phyloP scores from a whole-genome alignment of 1,140 invertebrate species.

The Trichoplusia ni region DNA sequence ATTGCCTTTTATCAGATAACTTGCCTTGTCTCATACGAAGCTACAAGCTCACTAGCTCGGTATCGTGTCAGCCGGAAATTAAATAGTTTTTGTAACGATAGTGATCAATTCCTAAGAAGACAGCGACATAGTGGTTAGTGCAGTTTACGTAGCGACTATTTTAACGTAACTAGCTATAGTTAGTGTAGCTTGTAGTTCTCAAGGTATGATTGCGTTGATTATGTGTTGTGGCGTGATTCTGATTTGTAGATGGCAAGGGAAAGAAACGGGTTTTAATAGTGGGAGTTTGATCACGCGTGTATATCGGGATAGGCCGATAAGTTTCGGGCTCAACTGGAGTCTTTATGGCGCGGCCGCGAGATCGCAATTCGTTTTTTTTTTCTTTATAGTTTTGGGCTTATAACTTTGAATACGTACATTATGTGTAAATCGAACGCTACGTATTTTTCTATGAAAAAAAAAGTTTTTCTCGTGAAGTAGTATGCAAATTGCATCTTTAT shows the following conservation, averaged over 20 bases:
- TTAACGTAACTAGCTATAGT: conserved; percentile 33
- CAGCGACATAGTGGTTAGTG: conserved; percentile 50
- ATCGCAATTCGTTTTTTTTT: no score
- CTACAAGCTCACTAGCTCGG: neutral
- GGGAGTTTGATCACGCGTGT: neutral
- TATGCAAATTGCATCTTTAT: no score
- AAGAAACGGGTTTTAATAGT: neutral
- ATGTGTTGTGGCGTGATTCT: conserved; percentile 19
- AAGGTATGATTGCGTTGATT: conserved; percentile 26
- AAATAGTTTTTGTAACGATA: conserved; percentile 27
- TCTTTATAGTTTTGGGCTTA: no score
- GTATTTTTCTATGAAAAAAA: no score
- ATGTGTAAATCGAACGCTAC: no score
- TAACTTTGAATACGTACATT: no score
- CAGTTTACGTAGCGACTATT: conserved; percentile 37
- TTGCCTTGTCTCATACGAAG: no score
- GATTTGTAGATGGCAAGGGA: neutral
- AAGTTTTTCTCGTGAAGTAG: no score
- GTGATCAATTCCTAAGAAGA: conserved; percentile 47
- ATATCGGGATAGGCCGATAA: no score
- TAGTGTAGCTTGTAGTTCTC: conserved; percentile 12
- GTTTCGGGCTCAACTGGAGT: no score
- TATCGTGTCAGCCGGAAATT: conserved; percentile 7
- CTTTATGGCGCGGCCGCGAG: no score
- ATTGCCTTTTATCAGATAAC: no score